A percentile compares a stretch with the other conserved stretches of the same genome.
Evolutionary conservation across 2,797 vertebrate species (phyloP).

Genomic region (Anabas testudineus): DNA sequence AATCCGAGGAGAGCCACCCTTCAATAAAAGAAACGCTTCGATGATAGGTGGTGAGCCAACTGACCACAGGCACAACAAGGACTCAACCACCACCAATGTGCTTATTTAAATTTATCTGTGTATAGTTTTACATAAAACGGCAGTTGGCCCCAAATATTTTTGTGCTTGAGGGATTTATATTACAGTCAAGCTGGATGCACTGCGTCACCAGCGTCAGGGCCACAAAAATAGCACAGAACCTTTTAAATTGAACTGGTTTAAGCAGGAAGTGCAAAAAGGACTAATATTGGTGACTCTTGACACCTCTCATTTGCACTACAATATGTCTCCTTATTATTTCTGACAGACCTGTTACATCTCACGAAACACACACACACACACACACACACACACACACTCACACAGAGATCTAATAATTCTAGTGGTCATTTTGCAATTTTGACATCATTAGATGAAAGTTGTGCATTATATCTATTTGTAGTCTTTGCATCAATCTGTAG

Average conservation of each 20-base stretch:
- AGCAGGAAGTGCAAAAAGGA: slow-evolving; percentile 23
- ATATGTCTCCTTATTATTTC: neutral
- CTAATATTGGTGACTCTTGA: neutral
- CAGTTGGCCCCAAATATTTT: slow-evolving; percentile 1
- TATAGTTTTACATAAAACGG: slow-evolving; percentile 26
- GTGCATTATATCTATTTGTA: neutral
- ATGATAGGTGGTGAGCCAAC: slow-evolving; percentile 22
- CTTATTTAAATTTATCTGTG: slow-evolving; percentile 20
- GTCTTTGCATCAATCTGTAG: neutral
- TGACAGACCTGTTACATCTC: neutral
- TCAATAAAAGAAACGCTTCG: slow-evolving; percentile 11
- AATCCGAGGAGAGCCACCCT: slow-evolving; percentile 4
- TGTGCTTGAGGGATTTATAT: slow-evolving; percentile 13
- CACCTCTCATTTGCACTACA: neutral
- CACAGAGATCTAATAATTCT: too few species aligned
- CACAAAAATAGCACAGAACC: slow-evolving; percentile 26
- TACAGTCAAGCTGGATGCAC: slow-evolving; percentile 15
- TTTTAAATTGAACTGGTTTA: neutral
- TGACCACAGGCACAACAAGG: slow-evolving; percentile 19
- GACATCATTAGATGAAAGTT: too few species aligned
- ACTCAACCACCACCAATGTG: slow-evolving; percentile 10
- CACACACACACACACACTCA: too few species aligned
- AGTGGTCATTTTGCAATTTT: too few species aligned
- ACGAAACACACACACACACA: too few species aligned
- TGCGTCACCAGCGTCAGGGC: slow-evolving; percentile 16